phyloP scores from a whole-genome alignment of 2,113 vertebrate genomes.

The Mionectes macconnelli region DNA sequence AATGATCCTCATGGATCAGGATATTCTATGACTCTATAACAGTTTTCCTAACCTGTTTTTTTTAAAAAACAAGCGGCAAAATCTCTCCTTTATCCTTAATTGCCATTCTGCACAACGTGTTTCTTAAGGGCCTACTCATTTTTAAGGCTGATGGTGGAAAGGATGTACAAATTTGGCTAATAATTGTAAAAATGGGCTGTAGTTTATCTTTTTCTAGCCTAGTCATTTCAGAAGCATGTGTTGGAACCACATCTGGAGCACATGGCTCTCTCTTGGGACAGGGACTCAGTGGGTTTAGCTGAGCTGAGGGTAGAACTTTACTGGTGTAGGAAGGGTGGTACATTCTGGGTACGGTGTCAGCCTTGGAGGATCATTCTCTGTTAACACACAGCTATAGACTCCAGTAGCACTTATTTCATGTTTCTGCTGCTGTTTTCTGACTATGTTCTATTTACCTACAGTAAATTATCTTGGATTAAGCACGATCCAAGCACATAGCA shows the following conservation, averaged over 20 bases:
- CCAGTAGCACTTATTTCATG: background rate
- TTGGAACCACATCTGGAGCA: too few relatives aligned
- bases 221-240: background rate
- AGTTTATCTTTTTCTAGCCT: background rate
- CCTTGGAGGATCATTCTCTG: background rate
- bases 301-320: background rate
- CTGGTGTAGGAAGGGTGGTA: background rate
- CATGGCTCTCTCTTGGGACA: background rate
- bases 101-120: background rate
- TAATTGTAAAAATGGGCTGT: background rate
- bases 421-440: background rate
- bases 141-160: background rate
- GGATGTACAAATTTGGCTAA: background rate
- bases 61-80: background rate
- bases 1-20: background rate
- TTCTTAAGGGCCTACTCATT: background rate
- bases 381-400: background rate
- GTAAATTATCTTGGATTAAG: background rate
- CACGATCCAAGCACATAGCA: background rate
- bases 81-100: background rate
- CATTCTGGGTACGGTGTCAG: background rate
- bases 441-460: background rate
- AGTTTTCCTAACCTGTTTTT: background rate
- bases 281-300: background rate
- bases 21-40: background rate